phyloP scores from a whole-genome alignment of 2,797 vertebrate genomes.

The Tadarida brasiliensis region DNA sequence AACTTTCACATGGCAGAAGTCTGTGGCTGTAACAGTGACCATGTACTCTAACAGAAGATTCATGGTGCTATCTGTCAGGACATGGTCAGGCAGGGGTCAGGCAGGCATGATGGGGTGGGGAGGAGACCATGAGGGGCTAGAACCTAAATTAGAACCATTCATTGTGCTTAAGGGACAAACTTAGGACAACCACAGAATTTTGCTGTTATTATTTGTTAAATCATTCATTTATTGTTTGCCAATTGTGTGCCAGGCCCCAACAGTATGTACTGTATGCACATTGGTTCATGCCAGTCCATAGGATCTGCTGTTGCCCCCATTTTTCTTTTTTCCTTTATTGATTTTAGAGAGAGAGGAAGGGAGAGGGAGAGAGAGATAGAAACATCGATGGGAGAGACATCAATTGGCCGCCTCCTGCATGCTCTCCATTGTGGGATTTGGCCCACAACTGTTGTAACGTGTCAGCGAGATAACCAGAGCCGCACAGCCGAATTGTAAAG shows the following conservation, averaged over 20 bases:
- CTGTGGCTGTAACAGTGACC: neutral
- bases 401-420: too few relatives aligned
- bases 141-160: neutral
- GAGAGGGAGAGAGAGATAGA: too few relatives aligned
- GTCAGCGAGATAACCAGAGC: too few relatives aligned
- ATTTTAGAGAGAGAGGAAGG: too few relatives aligned
- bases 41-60: neutral
- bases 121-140: neutral
- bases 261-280: neutral
- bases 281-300: neutral
- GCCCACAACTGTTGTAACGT: too few relatives aligned
- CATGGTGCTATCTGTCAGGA: neutral
- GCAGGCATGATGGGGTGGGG: too few relatives aligned
- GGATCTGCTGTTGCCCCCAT: neutral
- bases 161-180: neutral
- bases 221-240: neutral
- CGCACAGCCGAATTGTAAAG: too few relatives aligned
- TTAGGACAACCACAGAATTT: neutral
- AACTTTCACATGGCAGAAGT: neutral
- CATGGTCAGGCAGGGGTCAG: neutral
- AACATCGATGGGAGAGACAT: too few relatives aligned
- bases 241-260: neutral
- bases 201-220: slow-evolving; percentile 6
- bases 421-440: too few relatives aligned
- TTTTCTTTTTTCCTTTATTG: too few relatives aligned